Evolutionary conservation across 2,797 vertebrate genomes (phyloP).

Genomic region (Clarias laeviceps): DNA sequence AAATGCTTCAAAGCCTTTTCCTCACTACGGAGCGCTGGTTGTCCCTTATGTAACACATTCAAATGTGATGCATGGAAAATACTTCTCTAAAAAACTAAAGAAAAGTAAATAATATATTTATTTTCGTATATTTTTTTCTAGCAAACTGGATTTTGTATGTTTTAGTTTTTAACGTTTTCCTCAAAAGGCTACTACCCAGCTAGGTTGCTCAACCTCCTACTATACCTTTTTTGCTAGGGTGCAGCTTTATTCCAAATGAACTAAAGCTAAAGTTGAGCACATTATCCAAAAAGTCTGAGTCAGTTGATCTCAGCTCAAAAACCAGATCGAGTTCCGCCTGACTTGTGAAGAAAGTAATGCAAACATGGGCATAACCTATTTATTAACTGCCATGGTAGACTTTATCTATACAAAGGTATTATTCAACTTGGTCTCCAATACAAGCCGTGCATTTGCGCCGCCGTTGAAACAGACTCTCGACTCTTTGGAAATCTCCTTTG

Average conservation of each 20-base stretch:
- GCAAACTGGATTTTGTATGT: neutral
- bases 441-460: too few relatives aligned
- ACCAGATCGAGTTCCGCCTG: neutral
- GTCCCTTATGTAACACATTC: neutral
- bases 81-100: neutral
- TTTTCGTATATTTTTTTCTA: neutral
- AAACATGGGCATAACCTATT: too few relatives aligned
- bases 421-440: too few relatives aligned
- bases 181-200: neutral
- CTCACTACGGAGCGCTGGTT: neutral
- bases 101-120: too few relatives aligned
- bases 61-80: neutral
- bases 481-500: too few relatives aligned
- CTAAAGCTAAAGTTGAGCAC: neutral
- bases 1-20: neutral
- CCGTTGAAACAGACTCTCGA: too few relatives aligned
- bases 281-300: neutral
- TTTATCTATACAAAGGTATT: too few relatives aligned
- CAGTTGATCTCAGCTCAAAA: neutral
- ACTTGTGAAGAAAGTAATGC: too few relatives aligned
- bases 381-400: too few relatives aligned
- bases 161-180: neutral
- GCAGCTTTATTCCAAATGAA: too few relatives aligned
- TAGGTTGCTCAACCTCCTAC: neutral
- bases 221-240: too few relatives aligned